Conservation (phyloP, 2,113 vertebrate genomes). For the Chloropsis hardwickii region DNA sequence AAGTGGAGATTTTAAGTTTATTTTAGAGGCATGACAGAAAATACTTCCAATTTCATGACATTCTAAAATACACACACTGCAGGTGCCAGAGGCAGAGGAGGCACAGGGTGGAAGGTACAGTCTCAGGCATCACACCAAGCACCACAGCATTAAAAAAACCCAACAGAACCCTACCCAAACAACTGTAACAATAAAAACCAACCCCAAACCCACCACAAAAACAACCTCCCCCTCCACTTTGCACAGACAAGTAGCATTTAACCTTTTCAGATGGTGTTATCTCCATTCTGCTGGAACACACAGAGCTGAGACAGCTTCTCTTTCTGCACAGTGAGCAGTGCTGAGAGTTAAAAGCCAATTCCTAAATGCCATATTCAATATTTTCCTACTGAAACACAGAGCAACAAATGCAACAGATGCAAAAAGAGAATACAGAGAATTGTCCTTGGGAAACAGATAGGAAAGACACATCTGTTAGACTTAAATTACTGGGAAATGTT, state of each 20-base stretch:
- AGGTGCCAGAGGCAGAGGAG: neutral
- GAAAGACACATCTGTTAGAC: neutral
- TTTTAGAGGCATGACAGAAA: neutral
- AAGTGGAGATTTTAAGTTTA: neutral
- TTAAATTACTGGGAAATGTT: neutral
- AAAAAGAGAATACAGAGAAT: neutral
- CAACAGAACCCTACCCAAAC: neutral
- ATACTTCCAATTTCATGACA: neutral
- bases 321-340: neutral
- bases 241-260: neutral
- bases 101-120: neutral
- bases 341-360: neutral
- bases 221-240: neutral
- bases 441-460: neutral
- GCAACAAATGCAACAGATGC: neutral
- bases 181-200: neutral
- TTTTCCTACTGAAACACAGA: neutral
- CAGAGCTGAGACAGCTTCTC: neutral
- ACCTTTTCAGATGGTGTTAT: neutral
- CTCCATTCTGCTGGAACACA: neutral
- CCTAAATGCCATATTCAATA: neutral
- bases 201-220: neutral
- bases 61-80: neutral
- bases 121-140: fast-evolving
- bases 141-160: neutral